These are phyloP conservation scores for Achroia grisella DNA, from an alignment of 1,140 invertebrate species.

Conservation along the genomic window DNA sequence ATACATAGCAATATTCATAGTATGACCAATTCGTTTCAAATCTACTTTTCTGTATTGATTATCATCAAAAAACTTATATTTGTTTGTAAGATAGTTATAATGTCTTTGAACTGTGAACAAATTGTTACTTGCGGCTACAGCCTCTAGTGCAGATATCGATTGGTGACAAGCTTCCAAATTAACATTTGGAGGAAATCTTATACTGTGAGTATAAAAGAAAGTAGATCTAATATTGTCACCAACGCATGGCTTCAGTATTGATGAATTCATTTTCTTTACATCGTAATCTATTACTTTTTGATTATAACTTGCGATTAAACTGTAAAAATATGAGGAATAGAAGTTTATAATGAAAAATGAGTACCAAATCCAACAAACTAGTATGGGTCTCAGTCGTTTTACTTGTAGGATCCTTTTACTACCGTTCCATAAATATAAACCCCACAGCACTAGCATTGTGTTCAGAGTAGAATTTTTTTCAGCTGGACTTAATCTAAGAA, in stretches of 20 bases:
- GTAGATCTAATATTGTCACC: constrained; percentile 15
- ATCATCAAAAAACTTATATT: constrained; percentile 27
- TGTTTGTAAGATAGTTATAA: constrained; percentile 21
- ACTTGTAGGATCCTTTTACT: neutral
- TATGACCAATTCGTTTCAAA: neutral
- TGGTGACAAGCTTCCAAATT: neutral
- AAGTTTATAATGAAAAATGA: constrained; percentile 15
- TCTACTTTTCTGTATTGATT: constrained; percentile 25
- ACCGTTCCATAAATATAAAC: constrained; percentile 7
- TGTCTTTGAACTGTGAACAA: constrained; percentile 28
- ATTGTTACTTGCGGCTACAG: constrained; percentile 19
- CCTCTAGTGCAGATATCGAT: constrained; percentile 17
- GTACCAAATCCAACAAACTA: constrained; percentile 15
- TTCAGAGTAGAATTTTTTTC: neutral
- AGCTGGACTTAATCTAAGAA: neutral
- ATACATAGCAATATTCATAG: constrained; percentile 12
- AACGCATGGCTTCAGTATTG: constrained; percentile 33
- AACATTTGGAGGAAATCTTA: neutral
- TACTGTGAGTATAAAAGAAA: constrained; percentile 25
- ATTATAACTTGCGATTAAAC: constrained; percentile 4
- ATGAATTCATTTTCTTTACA: constrained; percentile 12
- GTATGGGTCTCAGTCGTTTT: constrained; percentile 1
- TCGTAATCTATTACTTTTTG: neutral
- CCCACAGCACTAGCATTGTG: constrained; percentile 4
- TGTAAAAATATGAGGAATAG: constrained; percentile 9